Evolutionary conservation across 2,888 invertebrate genomes (phyloP).

Genomic region (Polylopha cassiicola): DNA sequence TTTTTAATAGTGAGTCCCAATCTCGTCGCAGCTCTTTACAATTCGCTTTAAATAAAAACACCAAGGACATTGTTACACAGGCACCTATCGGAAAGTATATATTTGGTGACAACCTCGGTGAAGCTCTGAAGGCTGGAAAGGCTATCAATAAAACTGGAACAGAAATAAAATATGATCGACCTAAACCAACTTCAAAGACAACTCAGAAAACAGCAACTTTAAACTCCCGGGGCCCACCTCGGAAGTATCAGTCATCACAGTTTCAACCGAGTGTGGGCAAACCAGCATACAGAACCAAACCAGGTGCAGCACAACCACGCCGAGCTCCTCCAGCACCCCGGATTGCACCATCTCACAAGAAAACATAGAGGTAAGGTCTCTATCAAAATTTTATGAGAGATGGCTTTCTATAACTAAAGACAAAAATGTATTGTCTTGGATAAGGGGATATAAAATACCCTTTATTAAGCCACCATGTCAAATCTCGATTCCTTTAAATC

Average conservation of each 20-base stretch:
- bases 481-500: neutral
- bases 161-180: neutral
- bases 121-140: neutral
- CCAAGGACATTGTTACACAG: neutral
- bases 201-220: neutral
- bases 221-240: neutral
- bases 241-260: neutral
- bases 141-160: neutral
- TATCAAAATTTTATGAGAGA: conserved; percentile 1
- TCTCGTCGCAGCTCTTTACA: neutral
- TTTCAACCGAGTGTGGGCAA: neutral
- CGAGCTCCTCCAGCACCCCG: neutral
- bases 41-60: neutral
- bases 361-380: neutral
- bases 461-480: neutral
- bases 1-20: conserved; percentile 2
- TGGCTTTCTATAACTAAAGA: neutral
- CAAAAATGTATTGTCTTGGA: neutral
- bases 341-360: neutral
- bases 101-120: neutral
- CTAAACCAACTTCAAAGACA: too few relatives aligned
- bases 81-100: neutral
- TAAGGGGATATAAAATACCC: neutral
- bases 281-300: neutral
- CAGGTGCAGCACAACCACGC: neutral